Percentiles rank a stretch among this genome's conserved stretches.
These are phyloP conservation scores for Drosophila ficusphila DNA, from an alignment of 1,140 invertebrate species.

Conservation along the genomic window DNA sequence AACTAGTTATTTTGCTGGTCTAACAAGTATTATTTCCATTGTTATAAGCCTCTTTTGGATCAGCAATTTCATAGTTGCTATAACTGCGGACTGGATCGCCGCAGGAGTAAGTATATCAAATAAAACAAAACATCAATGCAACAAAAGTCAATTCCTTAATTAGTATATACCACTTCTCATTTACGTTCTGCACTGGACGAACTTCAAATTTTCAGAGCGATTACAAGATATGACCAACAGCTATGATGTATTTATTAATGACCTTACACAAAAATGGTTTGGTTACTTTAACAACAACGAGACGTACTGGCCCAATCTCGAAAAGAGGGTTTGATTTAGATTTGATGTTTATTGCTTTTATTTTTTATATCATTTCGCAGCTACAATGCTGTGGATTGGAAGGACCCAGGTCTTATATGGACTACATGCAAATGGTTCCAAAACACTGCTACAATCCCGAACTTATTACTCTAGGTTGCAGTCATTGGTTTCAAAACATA, in stretches of 20 bases:
- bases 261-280: not conserved
- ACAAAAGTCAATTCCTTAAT: not conserved
- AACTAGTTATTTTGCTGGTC: not conserved
- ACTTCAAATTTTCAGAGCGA: not conserved
- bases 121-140: not conserved
- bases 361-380: not conserved
- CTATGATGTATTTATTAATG: not conserved
- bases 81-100: constrained; percentile 32
- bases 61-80: constrained; percentile 7
- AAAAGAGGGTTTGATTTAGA: constrained; percentile 21
- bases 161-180: constrained; percentile 39
- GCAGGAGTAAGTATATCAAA: constrained; percentile 13
- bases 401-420: constrained; percentile 40
- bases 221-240: not conserved
- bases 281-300: constrained; percentile 14
- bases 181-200: not conserved
- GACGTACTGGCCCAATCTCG: constrained; percentile 23
- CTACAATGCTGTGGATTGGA: constrained; percentile 46
- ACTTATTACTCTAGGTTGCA: constrained; percentile 32
- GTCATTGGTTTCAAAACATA: constrained; percentile 1
- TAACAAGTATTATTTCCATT: constrained; percentile 1
- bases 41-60: constrained; percentile 10
- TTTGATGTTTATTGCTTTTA: not conserved
- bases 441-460: constrained; percentile 13
- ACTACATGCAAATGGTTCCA: constrained; percentile 19